Evolutionary conservation across 2,888 invertebrate genomes (phyloP).

Genomic region (Patella caerulea): DNA sequence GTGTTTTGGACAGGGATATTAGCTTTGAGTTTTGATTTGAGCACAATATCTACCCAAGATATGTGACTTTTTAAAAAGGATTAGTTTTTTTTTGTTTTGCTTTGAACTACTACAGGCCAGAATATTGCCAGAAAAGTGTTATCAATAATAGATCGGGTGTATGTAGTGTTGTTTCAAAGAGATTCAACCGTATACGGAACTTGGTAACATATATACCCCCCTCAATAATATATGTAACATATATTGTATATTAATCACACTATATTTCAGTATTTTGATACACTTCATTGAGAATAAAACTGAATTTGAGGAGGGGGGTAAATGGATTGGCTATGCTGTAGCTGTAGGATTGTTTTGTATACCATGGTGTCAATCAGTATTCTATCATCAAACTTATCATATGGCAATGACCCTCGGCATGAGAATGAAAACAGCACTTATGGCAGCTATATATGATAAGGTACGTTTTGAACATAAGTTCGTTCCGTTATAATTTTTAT

Average conservation of each 20-base stretch:
- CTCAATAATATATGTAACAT: neutral
- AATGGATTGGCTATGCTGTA: slow-evolving; percentile 90
- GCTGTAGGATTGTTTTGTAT: slow-evolving; percentile 81
- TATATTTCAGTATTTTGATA: slow-evolving; percentile 48
- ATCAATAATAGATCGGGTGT: too few species aligned
- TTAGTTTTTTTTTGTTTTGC: too few species aligned
- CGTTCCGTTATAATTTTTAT: too few species aligned
- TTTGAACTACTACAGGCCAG: too few species aligned
- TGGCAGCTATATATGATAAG: slow-evolving; percentile 91
- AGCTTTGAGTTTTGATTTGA: too few species aligned
- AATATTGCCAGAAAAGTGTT: too few species aligned
- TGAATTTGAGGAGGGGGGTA: slow-evolving; percentile 44
- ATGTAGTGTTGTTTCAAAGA: too few species aligned
- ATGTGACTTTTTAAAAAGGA: too few species aligned
- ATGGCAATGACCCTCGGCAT: slow-evolving; percentile 84
- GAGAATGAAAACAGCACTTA: slow-evolving; percentile 87
- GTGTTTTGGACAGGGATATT: too few species aligned
- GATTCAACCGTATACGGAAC: too few species aligned
- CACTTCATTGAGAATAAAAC: slow-evolving; percentile 31
- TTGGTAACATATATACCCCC: too few species aligned
- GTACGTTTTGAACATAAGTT: slow-evolving; percentile 32
- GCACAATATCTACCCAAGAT: too few species aligned
- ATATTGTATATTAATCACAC: neutral
- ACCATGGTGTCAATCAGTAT: slow-evolving; percentile 84
- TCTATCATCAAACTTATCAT: slow-evolving; percentile 91